phyloP scores from a whole-genome alignment of 2,113 vertebrate genomes.

The Craseonycteris thonglongyai region DNA sequence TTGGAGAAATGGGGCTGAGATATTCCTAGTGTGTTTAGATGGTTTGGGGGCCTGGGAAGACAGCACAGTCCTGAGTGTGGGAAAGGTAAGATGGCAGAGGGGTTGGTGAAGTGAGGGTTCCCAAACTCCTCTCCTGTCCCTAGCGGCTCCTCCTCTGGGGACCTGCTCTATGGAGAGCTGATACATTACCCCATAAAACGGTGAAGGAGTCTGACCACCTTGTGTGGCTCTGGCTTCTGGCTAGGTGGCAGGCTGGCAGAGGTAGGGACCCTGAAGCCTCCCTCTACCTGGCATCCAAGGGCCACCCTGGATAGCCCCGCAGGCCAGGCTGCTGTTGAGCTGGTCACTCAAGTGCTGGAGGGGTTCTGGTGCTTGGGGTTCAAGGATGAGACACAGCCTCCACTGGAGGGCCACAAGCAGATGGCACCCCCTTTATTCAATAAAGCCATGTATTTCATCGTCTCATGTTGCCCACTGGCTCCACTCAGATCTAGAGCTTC shows the following conservation, averaged over 20 bases:
- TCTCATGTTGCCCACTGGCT: rapidly evolving
- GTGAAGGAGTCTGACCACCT: not conserved
- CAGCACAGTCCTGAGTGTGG: too few relatives aligned
- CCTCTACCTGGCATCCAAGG: not conserved
- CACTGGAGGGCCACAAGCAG: not conserved
- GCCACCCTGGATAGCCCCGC: not conserved
- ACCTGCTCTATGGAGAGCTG: not conserved
- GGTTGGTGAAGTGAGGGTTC: not conserved
- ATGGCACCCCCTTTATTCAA: not conserved
- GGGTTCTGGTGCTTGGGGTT: not conserved
- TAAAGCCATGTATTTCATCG: not conserved
- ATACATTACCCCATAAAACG: rapidly evolving
- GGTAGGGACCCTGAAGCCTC: too few relatives aligned
- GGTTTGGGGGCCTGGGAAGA: not conserved
- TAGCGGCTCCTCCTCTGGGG: not conserved
- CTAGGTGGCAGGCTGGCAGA: not conserved
- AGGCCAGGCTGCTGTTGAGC: too few relatives aligned
- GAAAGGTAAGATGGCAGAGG: rapidly evolving
- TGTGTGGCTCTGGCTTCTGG: not conserved
- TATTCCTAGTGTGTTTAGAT: not conserved
- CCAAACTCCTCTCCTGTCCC: not conserved
- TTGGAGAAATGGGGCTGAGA: not conserved
- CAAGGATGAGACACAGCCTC: not conserved
- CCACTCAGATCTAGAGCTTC: not conserved
- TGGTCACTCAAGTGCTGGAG: rapidly evolving